phyloP scores from a whole-genome alignment of 2,797 vertebrate genomes.

The Lacerta viridis region DNA sequence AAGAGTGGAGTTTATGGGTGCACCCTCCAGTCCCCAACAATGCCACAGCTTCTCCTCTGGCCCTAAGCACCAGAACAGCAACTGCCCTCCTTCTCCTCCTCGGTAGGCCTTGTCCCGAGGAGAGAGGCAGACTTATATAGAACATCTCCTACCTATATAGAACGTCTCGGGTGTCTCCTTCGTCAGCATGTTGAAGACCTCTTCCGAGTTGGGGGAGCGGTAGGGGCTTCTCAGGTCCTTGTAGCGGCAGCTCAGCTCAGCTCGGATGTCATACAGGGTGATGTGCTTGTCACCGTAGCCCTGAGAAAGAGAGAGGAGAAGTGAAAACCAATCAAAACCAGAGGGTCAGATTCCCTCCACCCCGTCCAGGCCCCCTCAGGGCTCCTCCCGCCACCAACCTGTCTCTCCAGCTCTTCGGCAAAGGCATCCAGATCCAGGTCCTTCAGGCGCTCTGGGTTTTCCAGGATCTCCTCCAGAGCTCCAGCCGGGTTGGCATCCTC shows the following conservation, averaged over 20 bases:
- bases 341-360: background rate
- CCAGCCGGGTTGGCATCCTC: conserved; percentile 98
- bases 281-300: conserved; percentile 99
- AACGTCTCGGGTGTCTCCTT: conserved; percentile 99
- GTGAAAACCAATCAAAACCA: conserved; percentile 13
- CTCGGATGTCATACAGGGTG: conserved; percentile 97
- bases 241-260: conserved; percentile 97
- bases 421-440: conserved; percentile 98
- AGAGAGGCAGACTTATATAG: conserved; percentile 90
- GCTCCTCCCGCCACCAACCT: conserved; percentile 80
- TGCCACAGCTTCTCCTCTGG: too few relatives aligned
- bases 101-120: background rate
- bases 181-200: conserved; percentile 98
- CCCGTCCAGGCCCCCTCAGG: background rate
- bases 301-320: conserved; percentile 72
- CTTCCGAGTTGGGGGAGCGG: conserved; percentile 95
- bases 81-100: background rate
- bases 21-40: too few relatives aligned
- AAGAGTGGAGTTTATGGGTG: too few relatives aligned
- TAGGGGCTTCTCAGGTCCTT: conserved; percentile 95
- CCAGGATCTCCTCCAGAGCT: conserved; percentile 96
- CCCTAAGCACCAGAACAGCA: too few relatives aligned
- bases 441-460: conserved; percentile 97
- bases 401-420: conserved; percentile 98
- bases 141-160: conserved; percentile 98